Evolutionary conservation across 2,113 vertebrate genomes (phyloP).

Genomic region (Malaclemys terrapin): DNA sequence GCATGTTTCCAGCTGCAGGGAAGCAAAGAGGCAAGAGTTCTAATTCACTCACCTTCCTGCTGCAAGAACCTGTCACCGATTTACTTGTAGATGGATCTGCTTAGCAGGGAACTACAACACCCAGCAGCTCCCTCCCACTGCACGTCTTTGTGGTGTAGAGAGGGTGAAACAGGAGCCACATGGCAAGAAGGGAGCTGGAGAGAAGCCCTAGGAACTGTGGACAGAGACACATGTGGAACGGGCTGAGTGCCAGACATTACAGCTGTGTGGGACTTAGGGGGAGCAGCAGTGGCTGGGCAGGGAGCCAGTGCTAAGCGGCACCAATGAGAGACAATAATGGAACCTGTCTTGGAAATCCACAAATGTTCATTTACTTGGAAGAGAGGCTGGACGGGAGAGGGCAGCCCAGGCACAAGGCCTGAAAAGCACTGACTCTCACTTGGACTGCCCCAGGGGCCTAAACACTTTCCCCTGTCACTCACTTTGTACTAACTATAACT

Average conservation of each 20-base stretch:
- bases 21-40: background rate
- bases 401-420: no score
- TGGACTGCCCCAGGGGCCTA: no score
- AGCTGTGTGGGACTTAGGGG: background rate
- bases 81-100: background rate
- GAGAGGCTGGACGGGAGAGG: background rate
- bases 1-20: background rate
- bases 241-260: background rate
- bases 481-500: background rate
- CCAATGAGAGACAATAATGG: background rate
- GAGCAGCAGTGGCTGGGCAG: background rate
- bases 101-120: background rate
- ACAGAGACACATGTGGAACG: background rate
- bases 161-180: background rate
- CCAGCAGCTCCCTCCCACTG: background rate
- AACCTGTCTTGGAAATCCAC: no score
- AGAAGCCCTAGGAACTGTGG: background rate
- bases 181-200: background rate
- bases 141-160: background rate
- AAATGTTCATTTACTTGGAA: background rate
- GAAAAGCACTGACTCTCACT: no score
- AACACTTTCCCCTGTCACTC: background rate
- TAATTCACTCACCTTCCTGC: background rate
- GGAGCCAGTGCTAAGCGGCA: background rate
- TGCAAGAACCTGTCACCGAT: background rate